phyloP scores from a whole-genome alignment of 2,797 vertebrate genomes.

The Microctenopoma lineatum region DNA sequence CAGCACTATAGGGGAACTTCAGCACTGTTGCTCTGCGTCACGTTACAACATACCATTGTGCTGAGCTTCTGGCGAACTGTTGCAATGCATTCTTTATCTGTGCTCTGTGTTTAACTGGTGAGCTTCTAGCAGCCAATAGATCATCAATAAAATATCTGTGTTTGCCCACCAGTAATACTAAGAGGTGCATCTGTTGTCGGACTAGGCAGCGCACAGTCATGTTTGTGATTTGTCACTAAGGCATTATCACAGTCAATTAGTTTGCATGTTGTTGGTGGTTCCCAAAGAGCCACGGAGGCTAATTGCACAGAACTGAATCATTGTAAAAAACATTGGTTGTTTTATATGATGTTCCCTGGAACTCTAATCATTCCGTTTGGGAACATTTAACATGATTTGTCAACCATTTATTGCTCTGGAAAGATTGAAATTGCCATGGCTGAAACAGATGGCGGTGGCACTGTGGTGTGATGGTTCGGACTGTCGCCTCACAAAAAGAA shows the following conservation, averaged over 20 bases:
- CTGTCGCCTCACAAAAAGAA: no score
- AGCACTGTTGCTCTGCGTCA: conserved; percentile 34
- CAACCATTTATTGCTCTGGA: no score
- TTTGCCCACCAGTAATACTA: background rate
- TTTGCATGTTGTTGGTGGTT: background rate
- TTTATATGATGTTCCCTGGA: background rate
- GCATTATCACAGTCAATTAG: background rate
- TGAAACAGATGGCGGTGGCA: conserved; percentile 28
- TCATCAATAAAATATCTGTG: background rate
- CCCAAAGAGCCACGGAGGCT: no score
- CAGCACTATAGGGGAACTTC: conserved; percentile 20
- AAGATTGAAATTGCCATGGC: conserved; percentile 38
- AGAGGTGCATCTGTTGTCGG: conserved; percentile 3
- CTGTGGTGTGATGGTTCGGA: no score
- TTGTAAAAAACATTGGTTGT: background rate
- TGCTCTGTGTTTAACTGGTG: background rate
- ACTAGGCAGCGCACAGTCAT: conserved; percentile 3
- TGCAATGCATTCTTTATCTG: conserved; percentile 26
- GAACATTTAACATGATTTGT: background rate
- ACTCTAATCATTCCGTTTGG: background rate
- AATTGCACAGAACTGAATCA: no score
- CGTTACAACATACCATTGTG: conserved; percentile 34
- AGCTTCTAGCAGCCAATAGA: background rate
- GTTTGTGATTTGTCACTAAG: conserved; percentile 14
- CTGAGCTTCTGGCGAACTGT: conserved; percentile 22